A percentile compares a stretch with the other conserved stretches of the same genome.
These are phyloP conservation scores for Lithodes maja DNA, from an alignment of 2,888 invertebrate species.

Conservation along the genomic window DNA sequence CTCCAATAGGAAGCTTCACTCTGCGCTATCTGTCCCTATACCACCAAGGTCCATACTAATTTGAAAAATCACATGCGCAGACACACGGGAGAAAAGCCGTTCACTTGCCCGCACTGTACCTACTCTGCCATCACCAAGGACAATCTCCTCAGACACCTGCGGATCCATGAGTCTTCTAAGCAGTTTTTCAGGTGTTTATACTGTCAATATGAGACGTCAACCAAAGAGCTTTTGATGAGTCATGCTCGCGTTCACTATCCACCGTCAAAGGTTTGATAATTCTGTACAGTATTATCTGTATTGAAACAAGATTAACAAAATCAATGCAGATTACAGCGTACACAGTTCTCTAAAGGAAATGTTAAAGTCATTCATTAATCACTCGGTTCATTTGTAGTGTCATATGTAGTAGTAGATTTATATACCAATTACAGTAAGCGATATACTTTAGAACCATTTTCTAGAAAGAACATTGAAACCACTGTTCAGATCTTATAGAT, in stretches of 20 bases:
- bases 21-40: conserved; percentile 45
- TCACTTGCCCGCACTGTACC: conserved; percentile 48
- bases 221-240: conserved; percentile 27
- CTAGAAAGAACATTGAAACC: too few species aligned
- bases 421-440: too few species aligned
- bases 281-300: too few species aligned
- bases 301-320: too few species aligned
- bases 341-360: too few species aligned
- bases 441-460: too few species aligned
- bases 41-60: conserved; percentile 39
- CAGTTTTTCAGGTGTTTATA: conserved; percentile 34
- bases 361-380: too few species aligned
- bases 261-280: not conserved
- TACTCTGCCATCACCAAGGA: conserved; percentile 36
- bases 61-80: conserved; percentile 26
- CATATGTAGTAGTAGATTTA: too few species aligned
- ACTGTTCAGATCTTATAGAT: too few species aligned
- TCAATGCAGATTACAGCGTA: too few species aligned
- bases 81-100: conserved; percentile 52
- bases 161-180: conserved; percentile 25
- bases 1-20: conserved; percentile 24
- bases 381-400: too few species aligned
- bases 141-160: conserved; percentile 40
- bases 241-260: conserved; percentile 18
- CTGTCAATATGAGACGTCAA: conserved; percentile 34